Percentiles rank a stretch among this genome's conserved stretches.
phyloP scores from a whole-genome alignment of 2,797 vertebrate species.

The Stomatorhinus walkeri region DNA sequence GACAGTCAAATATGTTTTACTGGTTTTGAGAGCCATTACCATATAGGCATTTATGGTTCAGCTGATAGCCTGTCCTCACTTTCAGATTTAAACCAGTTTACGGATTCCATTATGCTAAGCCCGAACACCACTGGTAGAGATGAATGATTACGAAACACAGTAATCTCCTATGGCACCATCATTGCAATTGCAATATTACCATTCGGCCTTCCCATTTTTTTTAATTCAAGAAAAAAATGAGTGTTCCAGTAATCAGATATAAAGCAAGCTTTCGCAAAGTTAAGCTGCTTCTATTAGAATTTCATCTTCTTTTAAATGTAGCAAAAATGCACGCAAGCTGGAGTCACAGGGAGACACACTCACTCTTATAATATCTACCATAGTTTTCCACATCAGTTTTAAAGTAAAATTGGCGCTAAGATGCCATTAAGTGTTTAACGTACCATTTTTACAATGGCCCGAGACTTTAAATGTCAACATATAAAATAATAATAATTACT shows the following conservation, averaged over 20 bases:
- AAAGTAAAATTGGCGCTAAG: slow-evolving; percentile 19
- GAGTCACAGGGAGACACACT: slow-evolving; percentile 42
- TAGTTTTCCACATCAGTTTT: slow-evolving; percentile 52
- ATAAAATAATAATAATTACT: not conserved
- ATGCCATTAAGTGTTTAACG: slow-evolving; percentile 1
- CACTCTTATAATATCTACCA: slow-evolving; percentile 51
- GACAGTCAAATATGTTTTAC: slow-evolving; percentile 50
- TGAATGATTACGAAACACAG: slow-evolving; percentile 74
- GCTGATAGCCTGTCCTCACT: slow-evolving; percentile 66
- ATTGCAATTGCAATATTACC: slow-evolving; percentile 66
- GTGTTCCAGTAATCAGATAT: slow-evolving; percentile 74
- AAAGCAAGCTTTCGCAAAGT: slow-evolving; percentile 65
- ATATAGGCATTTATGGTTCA: slow-evolving; percentile 55
- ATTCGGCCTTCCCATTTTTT: slow-evolving; percentile 74
- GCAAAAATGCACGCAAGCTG: slow-evolving; percentile 44
- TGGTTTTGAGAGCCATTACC: slow-evolving; percentile 58
- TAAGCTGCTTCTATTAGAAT: slow-evolving; percentile 74
- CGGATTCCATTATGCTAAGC: slow-evolving; percentile 80
- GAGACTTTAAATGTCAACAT: not conserved
- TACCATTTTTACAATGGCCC: not conserved
- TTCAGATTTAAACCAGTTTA: slow-evolving; percentile 77
- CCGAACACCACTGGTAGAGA: slow-evolving; percentile 68
- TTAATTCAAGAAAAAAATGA: slow-evolving; percentile 77
- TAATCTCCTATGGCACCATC: slow-evolving; percentile 69
- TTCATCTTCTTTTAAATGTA: slow-evolving; percentile 56